A percentile compares a stretch with the other conserved stretches of the same genome.
Conservation (phyloP, 1,140 invertebrate species). For the Chironomus tepperi region DNA sequence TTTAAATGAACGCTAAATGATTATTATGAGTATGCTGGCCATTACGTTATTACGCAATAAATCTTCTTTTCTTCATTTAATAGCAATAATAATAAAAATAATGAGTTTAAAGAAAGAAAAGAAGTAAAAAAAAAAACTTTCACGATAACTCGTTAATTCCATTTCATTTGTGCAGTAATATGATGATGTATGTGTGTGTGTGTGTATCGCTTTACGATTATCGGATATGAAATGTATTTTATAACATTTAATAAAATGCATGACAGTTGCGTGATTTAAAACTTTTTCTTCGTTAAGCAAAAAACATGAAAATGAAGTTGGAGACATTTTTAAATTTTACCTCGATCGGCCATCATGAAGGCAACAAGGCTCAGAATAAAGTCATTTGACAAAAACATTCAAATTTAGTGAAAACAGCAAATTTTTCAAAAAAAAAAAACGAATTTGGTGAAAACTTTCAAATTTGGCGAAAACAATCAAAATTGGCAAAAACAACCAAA, state of each 20-base stretch:
- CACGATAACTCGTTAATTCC: not conserved
- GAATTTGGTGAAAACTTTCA: too few species aligned
- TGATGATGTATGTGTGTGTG: not conserved
- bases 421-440: too few species aligned
- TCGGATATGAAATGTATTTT: constrained; percentile 1
- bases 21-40: not conserved
- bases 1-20: not conserved
- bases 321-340: too few species aligned
- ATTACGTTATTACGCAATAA: not conserved
- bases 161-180: not conserved
- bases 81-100: not conserved
- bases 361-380: too few species aligned
- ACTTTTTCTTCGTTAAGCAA: too few species aligned
- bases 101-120: not conserved
- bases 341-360: too few species aligned
- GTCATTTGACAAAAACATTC: too few species aligned
- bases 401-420: too few species aligned
- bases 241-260: not conserved
- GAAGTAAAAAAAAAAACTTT: constrained; percentile 15
- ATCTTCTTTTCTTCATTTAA: not conserved
- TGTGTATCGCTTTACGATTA: not conserved
- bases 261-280: not conserved
- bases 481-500: too few species aligned
- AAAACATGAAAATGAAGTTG: too few species aligned
- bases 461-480: too few species aligned